Base-by-base conservation (phyloP, 2,888 invertebrate genomes). In the Nebria salina region DNA sequence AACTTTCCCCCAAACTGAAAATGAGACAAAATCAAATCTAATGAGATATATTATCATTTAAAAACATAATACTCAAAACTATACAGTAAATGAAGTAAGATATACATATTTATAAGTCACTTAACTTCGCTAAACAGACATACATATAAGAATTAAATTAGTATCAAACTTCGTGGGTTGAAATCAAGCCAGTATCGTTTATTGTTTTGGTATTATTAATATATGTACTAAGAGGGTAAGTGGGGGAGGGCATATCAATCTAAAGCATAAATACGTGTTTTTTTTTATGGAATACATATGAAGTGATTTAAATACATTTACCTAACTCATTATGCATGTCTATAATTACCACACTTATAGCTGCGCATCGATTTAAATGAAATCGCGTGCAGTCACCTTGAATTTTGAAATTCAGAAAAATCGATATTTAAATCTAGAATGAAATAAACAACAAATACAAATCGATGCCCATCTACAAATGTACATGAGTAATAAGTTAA, bases 221-320 rank as follows among this genome's bases (percentile, higher is more conserved):
- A 54, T 54, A 54, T 54, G 8, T 54, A 54, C 54, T 54, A 54
- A 34, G 34, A 20, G 20, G 20, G 20, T 20, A 20, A 20, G 20
- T 20, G 20, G 20, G 20, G 20, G 20, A 20, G 54, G 54, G 54
- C 13, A 54, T 70, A 70, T 70, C 43, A 72, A 76, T 72, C 81
- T 81, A 81, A 64, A 72, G 81, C 81, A 81, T 81, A 75, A 81
- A 81, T 81, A 79, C 74, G 81, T 81, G 75, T 75, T 68, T 26
- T 74, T 74, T 20, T 20, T 68, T 13, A 64, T 81, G 81, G 81
- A 81, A 81, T 81, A 81, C 81, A 81, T 81, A 70, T 76, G 81
- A 81, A 81, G 81, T 81, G 72, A 75, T 75, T 81, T 80, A 80
- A 80, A 80, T 80, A 75, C 68, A 80, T 79, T 68, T 75, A 54